Percentiles rank a stretch among this genome's conserved stretches.
These are phyloP conservation scores for Rhinoraja longicauda DNA, from an alignment of 2,797 vertebrate genomes.

Conservation along the genomic window DNA sequence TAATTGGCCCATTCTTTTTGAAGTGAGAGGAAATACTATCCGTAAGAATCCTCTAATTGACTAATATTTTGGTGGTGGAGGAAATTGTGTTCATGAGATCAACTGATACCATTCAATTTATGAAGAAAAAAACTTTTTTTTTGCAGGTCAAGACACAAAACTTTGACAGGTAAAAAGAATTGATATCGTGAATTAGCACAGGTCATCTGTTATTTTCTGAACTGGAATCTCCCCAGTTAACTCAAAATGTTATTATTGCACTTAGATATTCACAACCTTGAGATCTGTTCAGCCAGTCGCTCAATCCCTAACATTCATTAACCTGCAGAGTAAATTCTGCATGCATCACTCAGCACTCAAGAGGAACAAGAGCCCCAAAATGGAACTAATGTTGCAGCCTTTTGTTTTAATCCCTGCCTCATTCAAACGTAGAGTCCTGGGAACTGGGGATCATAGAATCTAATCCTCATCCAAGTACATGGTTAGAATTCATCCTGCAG, in stretches of 20 bases:
- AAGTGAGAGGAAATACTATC: too few relatives aligned
- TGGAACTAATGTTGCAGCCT: neutral
- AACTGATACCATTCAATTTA: neutral
- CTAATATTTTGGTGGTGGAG: neutral
- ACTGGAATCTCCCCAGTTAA: neutral
- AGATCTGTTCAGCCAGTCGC: neutral
- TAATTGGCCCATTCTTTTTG: too few relatives aligned
- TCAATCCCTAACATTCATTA: neutral
- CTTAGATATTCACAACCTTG: neutral
- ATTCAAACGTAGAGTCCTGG: neutral
- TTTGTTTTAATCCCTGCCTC: neutral
- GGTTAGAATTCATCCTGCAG: neutral
- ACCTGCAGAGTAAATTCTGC: neutral
- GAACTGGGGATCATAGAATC: neutral
- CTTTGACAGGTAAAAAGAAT: neutral
- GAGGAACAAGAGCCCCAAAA: neutral
- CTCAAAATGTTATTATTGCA: neutral
- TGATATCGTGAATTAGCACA: neutral
- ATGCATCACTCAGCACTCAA: neutral
- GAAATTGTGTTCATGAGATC: neutral
- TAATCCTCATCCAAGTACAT: neutral
- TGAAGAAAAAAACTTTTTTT: neutral
- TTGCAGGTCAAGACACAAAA: conserved; percentile 19
- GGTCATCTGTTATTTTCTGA: neutral
- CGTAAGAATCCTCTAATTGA: neutral